phyloP scores from a whole-genome alignment of 2,797 vertebrate genomes.

The Gouania willdenowi region DNA sequence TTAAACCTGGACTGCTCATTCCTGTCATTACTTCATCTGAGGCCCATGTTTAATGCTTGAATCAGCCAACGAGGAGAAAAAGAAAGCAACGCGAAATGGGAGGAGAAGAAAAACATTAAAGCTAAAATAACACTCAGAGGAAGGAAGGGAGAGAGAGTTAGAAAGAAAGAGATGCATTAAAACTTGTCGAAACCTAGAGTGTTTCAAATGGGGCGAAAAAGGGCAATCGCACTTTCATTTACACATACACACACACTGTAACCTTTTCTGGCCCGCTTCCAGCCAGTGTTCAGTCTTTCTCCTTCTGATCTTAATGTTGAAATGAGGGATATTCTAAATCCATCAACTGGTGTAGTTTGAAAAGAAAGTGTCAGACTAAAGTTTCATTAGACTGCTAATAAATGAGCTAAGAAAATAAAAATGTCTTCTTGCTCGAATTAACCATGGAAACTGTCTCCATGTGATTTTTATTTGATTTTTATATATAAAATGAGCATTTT shows the following conservation, averaged over 20 bases:
- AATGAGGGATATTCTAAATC: constrained; percentile 19
- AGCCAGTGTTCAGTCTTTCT: constrained; percentile 28
- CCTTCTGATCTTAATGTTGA: constrained; percentile 25
- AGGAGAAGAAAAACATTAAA: background rate
- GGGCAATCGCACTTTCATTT: background rate
- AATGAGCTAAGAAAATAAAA: no score
- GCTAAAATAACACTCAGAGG: constrained; percentile 7
- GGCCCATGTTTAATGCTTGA: background rate
- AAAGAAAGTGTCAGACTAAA: background rate
- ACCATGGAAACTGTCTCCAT: no score
- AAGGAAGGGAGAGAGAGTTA: background rate
- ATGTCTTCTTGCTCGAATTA: no score
- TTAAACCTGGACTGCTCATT: constrained; percentile 11
- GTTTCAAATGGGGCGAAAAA: constrained; percentile 30
- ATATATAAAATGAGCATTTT: no score
- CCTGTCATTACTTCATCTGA: constrained; percentile 14
- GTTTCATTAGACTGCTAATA: no score
- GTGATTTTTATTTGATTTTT: no score
- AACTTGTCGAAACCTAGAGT: constrained; percentile 36
- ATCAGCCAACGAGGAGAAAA: constrained; percentile 10
- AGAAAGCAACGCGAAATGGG: background rate
- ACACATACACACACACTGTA: constrained; percentile 8
- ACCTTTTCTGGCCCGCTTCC: constrained; percentile 20
- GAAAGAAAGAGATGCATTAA: constrained; percentile 7
- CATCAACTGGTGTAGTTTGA: constrained; percentile 9